Conservation (phyloP, 64 coral and sea anemone genomes). For the Pocillopora verrucosa region DNA sequence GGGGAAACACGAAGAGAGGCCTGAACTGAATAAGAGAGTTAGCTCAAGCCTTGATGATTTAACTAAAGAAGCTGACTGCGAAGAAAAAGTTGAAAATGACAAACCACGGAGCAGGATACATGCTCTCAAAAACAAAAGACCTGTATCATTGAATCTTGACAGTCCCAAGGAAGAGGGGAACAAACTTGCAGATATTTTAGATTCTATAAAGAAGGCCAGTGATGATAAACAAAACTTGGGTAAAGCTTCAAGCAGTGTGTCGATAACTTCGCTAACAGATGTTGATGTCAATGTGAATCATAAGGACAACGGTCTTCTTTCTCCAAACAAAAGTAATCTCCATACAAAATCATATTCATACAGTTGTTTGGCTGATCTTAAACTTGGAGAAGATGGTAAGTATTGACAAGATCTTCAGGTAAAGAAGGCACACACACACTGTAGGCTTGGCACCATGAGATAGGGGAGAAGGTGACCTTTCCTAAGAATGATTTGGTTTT, state of each 20-base stretch:
- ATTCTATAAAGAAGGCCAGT: slow-evolving; percentile 75
- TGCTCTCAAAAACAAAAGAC: slow-evolving; percentile 5
- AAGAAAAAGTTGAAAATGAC: slow-evolving; percentile 10
- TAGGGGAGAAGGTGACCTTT: no score
- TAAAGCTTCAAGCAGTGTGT: slow-evolving; percentile 7
- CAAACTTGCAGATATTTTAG: slow-evolving; percentile 82
- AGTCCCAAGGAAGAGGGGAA: slow-evolving; percentile 63
- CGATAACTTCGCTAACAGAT: slow-evolving; percentile 26
- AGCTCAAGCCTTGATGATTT: slow-evolving; percentile 87
- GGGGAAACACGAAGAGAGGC: slow-evolving; percentile 46
- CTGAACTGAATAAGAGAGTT: slow-evolving; percentile 50
- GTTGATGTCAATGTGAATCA: slow-evolving; percentile 30
- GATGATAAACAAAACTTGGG: slow-evolving; percentile 15
- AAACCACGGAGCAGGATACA: background rate
- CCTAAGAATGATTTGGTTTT: no score
- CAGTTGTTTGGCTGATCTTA: slow-evolving; percentile 51
- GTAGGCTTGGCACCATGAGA: no score
- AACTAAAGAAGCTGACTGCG: slow-evolving; percentile 10
- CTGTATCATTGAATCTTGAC: slow-evolving; percentile 13
- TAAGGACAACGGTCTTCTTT: slow-evolving; percentile 11
- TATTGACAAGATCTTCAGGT: background rate
- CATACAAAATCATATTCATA: slow-evolving; percentile 64
- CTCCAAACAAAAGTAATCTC: slow-evolving; percentile 19
- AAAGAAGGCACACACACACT: background rate
- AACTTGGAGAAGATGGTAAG: slow-evolving; percentile 54